These are phyloP conservation scores for Plemyria rubiginata DNA, from an alignment of 2,888 invertebrate genomes.

Conservation along the genomic window DNA sequence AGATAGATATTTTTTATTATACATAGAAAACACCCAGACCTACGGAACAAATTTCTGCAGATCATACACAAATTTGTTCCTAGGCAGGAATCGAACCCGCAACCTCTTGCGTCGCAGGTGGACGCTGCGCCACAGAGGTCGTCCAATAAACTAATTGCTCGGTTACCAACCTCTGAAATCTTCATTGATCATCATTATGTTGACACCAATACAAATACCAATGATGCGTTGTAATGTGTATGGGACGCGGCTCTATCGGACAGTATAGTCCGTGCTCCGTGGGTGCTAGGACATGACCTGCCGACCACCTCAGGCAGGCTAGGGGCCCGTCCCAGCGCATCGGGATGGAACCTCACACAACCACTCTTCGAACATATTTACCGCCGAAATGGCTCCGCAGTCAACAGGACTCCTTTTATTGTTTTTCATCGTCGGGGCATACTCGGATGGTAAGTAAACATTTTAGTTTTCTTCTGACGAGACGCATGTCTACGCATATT, in stretches of 20 bases:
- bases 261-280: conserved; percentile 58
- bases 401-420: conserved; percentile 68
- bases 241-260: conserved; percentile 38
- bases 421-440: conserved; percentile 64
- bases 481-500: conserved; percentile 36
- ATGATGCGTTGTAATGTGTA: conserved; percentile 60
- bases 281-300: conserved; percentile 58
- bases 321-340: conserved; percentile 48
- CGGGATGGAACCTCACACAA: conserved; percentile 77
- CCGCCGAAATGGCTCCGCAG: conserved; percentile 75
- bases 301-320: conserved; percentile 53
- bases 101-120: too few species aligned
- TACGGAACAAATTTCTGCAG: too few species aligned
- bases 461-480: conserved; percentile 49
- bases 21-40: too few species aligned
- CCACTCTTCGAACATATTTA: conserved; percentile 65
- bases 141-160: conserved; percentile 3
- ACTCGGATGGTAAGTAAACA: conserved; percentile 74
- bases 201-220: conserved; percentile 75
- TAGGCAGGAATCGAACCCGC: too few species aligned
- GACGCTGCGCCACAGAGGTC: too few species aligned
- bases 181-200: conserved; percentile 73
- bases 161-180: conserved; percentile 52
- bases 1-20: too few species aligned
- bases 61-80: too few species aligned